Conservation (phyloP, 2,113 vertebrate genomes). For the Rana temporaria region DNA sequence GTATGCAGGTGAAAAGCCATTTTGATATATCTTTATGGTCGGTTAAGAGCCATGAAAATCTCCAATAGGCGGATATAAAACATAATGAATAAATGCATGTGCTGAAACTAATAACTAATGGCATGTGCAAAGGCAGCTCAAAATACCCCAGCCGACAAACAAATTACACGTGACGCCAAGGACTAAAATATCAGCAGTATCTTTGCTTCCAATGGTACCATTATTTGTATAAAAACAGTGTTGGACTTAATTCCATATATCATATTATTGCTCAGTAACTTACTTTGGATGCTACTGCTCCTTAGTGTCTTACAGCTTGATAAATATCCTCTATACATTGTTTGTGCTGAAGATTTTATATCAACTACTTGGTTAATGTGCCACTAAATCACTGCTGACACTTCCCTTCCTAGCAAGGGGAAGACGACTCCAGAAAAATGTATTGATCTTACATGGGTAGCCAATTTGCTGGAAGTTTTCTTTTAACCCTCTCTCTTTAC, state of each 20-base stretch:
- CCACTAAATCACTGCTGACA: conserved; percentile 15
- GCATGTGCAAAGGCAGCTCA: too few relatives aligned
- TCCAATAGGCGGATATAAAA: too few relatives aligned
- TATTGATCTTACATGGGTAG: conserved; percentile 16
- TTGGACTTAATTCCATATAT: neutral
- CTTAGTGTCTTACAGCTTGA: neutral
- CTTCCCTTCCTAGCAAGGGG: neutral
- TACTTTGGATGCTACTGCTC: neutral
- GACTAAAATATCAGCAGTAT: conserved; percentile 4
- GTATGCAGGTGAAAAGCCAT: too few relatives aligned
- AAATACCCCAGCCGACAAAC: too few relatives aligned
- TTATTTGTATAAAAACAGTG: neutral
- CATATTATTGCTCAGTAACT: conserved; percentile 13
- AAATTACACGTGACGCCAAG: conserved; percentile 4
- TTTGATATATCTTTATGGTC: too few relatives aligned
- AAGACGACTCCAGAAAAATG: conserved; percentile 3
- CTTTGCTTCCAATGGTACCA: neutral
- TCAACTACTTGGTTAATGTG: conserved; percentile 10
- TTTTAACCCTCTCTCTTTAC: neutral
- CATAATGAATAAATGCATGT: too few relatives aligned
- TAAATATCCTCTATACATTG: conserved; percentile 29
- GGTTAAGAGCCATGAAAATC: too few relatives aligned
- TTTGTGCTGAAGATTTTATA: conserved; percentile 26
- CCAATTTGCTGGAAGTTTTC: neutral
- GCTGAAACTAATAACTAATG: too few relatives aligned